Conservation (phyloP, 2,888 invertebrate species). For the Onthophagus sagittarius region DNA sequence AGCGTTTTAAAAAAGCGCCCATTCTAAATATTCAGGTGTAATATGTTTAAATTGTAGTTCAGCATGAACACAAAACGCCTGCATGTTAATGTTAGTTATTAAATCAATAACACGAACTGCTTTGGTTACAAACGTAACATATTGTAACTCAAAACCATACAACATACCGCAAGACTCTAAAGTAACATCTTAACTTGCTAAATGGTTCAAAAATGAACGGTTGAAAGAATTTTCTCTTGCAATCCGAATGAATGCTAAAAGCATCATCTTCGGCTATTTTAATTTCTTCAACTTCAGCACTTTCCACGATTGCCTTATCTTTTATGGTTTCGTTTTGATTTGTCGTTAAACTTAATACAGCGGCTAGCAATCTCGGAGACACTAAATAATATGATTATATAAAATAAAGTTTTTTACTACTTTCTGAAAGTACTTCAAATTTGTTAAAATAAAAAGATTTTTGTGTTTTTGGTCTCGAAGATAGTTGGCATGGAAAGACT, state of each 20-base stretch:
- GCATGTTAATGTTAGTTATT: constrained; percentile 85
- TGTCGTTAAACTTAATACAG: constrained; percentile 58
- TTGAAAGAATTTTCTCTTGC: constrained; percentile 58
- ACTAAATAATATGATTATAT: too few species aligned
- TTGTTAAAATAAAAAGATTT: too few species aligned
- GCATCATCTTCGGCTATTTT: constrained; percentile 26
- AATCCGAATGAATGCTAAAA: constrained; percentile 27
- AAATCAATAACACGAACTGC: constrained; percentile 88
- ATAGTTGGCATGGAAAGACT: too few species aligned
- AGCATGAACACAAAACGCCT: constrained; percentile 77
- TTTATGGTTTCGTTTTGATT: constrained; percentile 38
- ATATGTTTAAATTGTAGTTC: constrained; percentile 61
- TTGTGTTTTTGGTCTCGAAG: too few species aligned
- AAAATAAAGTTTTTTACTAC: too few species aligned
- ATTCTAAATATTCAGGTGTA: constrained; percentile 31
- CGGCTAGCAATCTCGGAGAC: too few species aligned
- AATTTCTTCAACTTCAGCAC: constrained; percentile 16
- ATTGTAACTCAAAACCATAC: constrained; percentile 78
- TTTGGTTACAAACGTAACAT: constrained; percentile 73
- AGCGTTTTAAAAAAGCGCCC: too few species aligned
- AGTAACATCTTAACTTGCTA: constrained; percentile 81
- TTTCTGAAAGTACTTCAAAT: too few species aligned
- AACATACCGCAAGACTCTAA: constrained; percentile 88
- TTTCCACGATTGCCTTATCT: constrained; percentile 24
- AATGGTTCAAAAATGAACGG: constrained; percentile 81